A percentile compares a stretch with the other conserved stretches of the same genome.
phyloP scores from a whole-genome alignment of 2,797 vertebrate genomes.

The Liparis tanakae region DNA sequence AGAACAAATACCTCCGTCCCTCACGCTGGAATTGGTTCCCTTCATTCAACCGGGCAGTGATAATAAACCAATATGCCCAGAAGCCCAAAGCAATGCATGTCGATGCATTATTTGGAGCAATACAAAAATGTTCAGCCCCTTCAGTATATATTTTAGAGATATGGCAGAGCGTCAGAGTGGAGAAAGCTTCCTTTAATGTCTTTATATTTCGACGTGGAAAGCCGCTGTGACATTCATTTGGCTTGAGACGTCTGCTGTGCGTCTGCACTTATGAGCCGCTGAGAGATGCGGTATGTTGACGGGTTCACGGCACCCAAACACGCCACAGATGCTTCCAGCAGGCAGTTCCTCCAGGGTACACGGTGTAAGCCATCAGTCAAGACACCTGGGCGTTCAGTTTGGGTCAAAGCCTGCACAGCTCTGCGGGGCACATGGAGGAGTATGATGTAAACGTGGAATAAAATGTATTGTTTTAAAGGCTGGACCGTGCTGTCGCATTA shows the following conservation, averaged over 20 bases:
- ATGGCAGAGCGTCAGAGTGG: not conserved
- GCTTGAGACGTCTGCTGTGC: conserved; percentile 19
- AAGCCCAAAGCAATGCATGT: not conserved
- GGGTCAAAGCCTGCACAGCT: conserved; percentile 19
- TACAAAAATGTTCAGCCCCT: conserved; percentile 5
- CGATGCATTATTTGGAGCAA: conserved; percentile 14
- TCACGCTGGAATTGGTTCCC: conserved; percentile 17
- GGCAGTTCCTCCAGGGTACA: conserved; percentile 6
- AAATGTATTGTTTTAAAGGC: not conserved
- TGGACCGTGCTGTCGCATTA: not conserved
- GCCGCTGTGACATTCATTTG: conserved; percentile 39
- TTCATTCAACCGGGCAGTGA: conserved; percentile 16
- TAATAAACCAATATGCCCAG: conserved; percentile 10
- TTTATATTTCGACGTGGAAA: conserved; percentile 38
- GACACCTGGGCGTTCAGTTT: conserved; percentile 5
- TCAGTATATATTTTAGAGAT: conserved; percentile 6
- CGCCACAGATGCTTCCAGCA: conserved; percentile 34
- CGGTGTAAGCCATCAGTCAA: conserved; percentile 16
- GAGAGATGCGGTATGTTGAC: conserved; percentile 27
- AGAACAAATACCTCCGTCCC: conserved; percentile 21
- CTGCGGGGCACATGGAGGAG: not conserved
- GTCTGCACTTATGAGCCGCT: conserved; percentile 15
- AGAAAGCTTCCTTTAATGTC: conserved; percentile 11
- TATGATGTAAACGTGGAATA: not conserved
- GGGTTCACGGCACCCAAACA: conserved; percentile 39